Base-by-base conservation (phyloP, 2,113 vertebrate species). In the Leptosomus discolor region DNA sequence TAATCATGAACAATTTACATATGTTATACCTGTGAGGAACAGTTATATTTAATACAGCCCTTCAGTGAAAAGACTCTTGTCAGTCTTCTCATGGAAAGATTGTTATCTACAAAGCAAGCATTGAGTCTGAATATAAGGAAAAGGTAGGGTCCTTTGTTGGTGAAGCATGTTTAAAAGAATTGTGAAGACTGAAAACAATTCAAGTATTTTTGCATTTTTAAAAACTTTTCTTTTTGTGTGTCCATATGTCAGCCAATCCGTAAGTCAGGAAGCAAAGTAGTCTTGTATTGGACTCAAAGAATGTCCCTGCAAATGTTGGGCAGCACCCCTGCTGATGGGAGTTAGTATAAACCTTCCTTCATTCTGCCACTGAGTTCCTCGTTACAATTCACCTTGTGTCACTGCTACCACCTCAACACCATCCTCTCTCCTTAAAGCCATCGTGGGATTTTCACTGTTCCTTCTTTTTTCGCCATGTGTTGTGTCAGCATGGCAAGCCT, bases 391-490 rank as follows among this genome's bases (percentile, higher is more conserved):
- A 46, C 26, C n/a, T 89, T 9, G 0, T 46, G 36, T 51, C 46
- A 34, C 39, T 67, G 77, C 60, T 71, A 3, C 58, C 50, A 4
- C 45, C 82, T 79, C 20, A 51, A 50, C 70, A 46, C 18, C 30
- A 43, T n/a, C 24, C 43, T 29, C 76, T 67, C 53, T 88, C 21
- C 73, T 51, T 32, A 64, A 6, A 46, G 11, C 23, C 32, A 48
- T 48, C 63, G 15, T 0, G 2, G 0, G 0, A 39, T 67, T 71
- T 58, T 83, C 75, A 32, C 23, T 51, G 7, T 21, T 73, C 20
- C 60, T 19, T n/a, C 46, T 53, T 68, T 45, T 23, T 53, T 39
- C 9, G 5, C 29, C 5, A 3, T 7, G 18, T 67, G 21, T 61
- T 45, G 45, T 51, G 34, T 50, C 74, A 85, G 50, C 37, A 50